Evolutionary conservation across 2,888 invertebrate species (phyloP).

Genomic region (Macrophya annulata): DNA sequence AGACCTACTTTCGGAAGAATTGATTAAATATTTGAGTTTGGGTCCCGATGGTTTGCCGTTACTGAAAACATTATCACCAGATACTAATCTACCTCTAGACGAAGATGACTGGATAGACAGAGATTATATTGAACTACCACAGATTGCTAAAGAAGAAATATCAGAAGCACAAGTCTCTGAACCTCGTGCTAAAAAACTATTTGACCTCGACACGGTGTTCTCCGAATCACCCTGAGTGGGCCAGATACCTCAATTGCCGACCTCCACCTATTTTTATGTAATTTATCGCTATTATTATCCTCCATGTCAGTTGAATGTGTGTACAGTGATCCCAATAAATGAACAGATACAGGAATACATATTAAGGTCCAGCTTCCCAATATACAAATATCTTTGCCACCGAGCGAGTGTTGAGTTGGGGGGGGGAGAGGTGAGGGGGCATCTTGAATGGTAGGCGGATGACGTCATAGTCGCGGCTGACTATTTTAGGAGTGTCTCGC

Average conservation of each 20-base stretch:
- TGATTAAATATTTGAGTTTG: constrained; percentile 84
- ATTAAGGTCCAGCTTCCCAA: constrained; percentile 46
- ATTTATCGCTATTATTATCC: constrained; percentile 57
- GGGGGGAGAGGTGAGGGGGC: constrained; percentile 54
- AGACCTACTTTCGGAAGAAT: constrained; percentile 79
- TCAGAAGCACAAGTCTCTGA: constrained; percentile 51
- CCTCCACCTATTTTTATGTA: constrained; percentile 58
- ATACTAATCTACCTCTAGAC: constrained; percentile 80
- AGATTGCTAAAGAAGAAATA: constrained; percentile 52
- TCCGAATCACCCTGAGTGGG: constrained; percentile 54
- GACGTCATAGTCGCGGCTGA: constrained; percentile 74
- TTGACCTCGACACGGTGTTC: constrained; percentile 57
- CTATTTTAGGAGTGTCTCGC: constrained; percentile 78
- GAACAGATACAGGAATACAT: constrained; percentile 52
- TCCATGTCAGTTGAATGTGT: constrained; percentile 47
- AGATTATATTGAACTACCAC: constrained; percentile 85
- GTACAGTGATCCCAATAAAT: constrained; percentile 53
- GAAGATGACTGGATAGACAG: constrained; percentile 84
- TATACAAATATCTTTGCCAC: constrained; percentile 43
- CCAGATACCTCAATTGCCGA: constrained; percentile 54
- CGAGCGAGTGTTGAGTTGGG: constrained; percentile 16
- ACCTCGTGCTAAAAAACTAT: constrained; percentile 48
- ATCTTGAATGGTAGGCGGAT: constrained; percentile 70
- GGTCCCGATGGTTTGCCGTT: constrained; percentile 84
- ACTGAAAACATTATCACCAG: constrained; percentile 82